Base-by-base conservation (phyloP, 1,140 invertebrate species). In the Saxidomus purpurata region DNA sequence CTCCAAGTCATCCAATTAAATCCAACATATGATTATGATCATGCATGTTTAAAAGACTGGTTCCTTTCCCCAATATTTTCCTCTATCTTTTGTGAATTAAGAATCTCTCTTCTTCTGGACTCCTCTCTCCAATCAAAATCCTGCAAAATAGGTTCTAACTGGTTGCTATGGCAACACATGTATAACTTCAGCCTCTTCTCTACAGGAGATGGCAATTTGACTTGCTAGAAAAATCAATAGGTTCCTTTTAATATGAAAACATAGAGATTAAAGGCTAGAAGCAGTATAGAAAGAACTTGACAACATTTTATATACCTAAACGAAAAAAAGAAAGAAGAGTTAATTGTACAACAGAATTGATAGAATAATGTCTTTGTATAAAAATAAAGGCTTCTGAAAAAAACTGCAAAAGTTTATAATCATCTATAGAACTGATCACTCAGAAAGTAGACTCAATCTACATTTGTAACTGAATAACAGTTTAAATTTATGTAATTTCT, bases 101-200 rank as follows among this genome's bases (percentile, higher is more conserved):
- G 40, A 82, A 63, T 82, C 40, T 38, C 80, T 67, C 52, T 67
- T 40, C 22, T 80, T 19, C 36, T 61, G 22, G 34, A 67, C 25
- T 8, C n/a, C 49, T 25, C n/a, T 25, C 63, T 25, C 82, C 82
- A 85, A 85, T 85, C 82, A 85, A 13, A 52, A 22, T 36, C 15
- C 17, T 31, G 31, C 28, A 85, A 85, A 71, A 71, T 74, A 40
- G 28, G 82, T 85, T 71, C 63, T 49, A 55, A 74, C 63, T 74
- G 43, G 82, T 85, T 85, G 9, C 82, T 63, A 67, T 85, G 61
- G 25, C 82, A 55, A 85, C 82, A 25, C 82, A 85, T 85, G 82
- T 85, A 85, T 40, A 74, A 55, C 40, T 67, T 71, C 67, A 85
- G 47, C 69, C 82, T 85, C 82, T 22, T 79, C 76, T 79, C 76